Percentiles rank a stretch among this genome's conserved stretches.
These are phyloP conservation scores for Pangasius sanitwongsei DNA, from an alignment of 2,797 vertebrate species.

Conservation along the genomic window DNA sequence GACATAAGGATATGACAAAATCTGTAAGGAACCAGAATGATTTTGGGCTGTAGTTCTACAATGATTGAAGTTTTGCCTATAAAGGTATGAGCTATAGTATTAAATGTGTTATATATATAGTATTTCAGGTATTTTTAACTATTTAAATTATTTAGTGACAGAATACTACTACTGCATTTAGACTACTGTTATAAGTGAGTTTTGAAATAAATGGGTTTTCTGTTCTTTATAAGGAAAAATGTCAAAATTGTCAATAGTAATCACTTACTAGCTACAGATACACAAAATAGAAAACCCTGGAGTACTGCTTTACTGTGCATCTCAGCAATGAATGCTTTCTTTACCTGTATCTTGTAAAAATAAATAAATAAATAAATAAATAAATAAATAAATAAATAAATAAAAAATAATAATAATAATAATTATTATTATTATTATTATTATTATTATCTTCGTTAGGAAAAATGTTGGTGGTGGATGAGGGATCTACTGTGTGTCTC, in stretches of 20 bases:
- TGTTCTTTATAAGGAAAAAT: background rate
- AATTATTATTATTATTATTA: too few species aligned
- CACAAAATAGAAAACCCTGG: background rate
- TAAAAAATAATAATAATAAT: background rate
- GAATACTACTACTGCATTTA: background rate
- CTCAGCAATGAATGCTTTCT: background rate
- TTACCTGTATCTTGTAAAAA: background rate
- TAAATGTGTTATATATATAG: background rate
- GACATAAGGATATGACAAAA: background rate
- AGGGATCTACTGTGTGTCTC: conserved; percentile 65
- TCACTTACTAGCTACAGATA: background rate
- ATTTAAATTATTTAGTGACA: background rate
- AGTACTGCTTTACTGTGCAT: background rate
- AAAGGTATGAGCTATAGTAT: background rate
- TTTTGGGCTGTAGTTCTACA: background rate
- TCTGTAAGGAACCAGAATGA: background rate
- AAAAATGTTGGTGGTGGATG: conserved; percentile 69
- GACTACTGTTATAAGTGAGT: background rate
- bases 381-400: too few species aligned
- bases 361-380: too few species aligned
- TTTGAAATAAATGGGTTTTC: background rate
- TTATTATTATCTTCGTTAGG: conserved; percentile 57
- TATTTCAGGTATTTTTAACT: background rate
- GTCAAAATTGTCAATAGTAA: background rate
- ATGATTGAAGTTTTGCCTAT: background rate